Evolutionary conservation across 2,888 invertebrate species (phyloP), one percentile per base, ranked within the genome.

Genomic region (Polyommatus iphigenia): DNA sequence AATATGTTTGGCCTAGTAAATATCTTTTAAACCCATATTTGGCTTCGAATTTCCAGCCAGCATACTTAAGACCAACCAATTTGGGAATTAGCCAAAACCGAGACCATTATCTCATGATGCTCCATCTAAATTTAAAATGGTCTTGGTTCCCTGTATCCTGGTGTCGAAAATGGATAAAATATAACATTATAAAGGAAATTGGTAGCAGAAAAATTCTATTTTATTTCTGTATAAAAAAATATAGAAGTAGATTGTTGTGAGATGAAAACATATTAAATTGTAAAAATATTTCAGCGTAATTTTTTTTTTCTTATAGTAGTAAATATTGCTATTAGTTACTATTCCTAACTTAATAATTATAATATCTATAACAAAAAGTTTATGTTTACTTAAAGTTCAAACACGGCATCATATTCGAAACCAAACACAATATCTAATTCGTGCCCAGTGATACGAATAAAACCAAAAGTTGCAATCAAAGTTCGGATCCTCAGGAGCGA

Each of bases 401-500:
- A 41, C 54, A 54, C 18, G n/a, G 57, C 59, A 20, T 59, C n/a
- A 20, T 13, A 62, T 62, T 62, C 62, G 24, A 62, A 24, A 20
- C 67, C 67, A 67, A 24, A 13, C 24, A 67, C 15, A n/a, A n/a
- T n/a, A 67, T 67, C 15, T 32, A 67, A 67, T 67, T 32, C 18
- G 24, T 3, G 67, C 29, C 67, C 67, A 32, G 29, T 67, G 67
- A 32, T 7, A 32, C 67, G 32, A 29, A 67, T 67, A 32, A 67
- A 46, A 46, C 13, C 73, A 46, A 72, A 72, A 20, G 46, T 73
- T 46, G 73, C 41, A 73, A 73, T 73, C n/a, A 73, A 41, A 73
- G 46, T 73, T 73, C 46, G 20, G n/a, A 72, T 46, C 41, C 15
- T 5, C 18, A 3, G 4, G 54, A 54, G 54, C 18, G 46, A 24